phyloP scores from a whole-genome alignment of 2,888 invertebrate genomes.

The Pollenia angustigena region DNA sequence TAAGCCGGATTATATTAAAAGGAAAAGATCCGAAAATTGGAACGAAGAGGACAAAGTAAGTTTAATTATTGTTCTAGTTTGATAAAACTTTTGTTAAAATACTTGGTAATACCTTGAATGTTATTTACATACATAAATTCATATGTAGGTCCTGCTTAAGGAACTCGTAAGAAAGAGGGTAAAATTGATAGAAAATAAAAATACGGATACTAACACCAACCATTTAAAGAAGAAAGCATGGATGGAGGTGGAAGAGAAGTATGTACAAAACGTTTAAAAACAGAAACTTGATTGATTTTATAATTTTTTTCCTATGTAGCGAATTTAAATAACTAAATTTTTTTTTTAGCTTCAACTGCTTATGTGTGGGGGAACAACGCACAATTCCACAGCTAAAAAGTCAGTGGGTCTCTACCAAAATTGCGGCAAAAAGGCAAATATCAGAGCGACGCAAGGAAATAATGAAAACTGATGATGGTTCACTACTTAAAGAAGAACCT shows the following conservation, averaged over 20 bases:
- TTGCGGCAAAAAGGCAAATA: not conserved
- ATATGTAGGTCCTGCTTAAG: too few relatives aligned
- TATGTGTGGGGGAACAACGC: not conserved
- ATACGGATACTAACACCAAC: not conserved
- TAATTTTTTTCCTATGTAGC: not conserved
- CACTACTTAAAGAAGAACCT: not conserved
- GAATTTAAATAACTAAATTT: not conserved
- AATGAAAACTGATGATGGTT: too few relatives aligned
- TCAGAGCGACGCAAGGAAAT: not conserved
- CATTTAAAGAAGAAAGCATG: constrained; percentile 11
- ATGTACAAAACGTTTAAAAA: not conserved
- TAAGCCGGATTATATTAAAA: not conserved
- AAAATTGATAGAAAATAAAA: not conserved
- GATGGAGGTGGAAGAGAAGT: not conserved
- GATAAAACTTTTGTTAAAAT: too few relatives aligned
- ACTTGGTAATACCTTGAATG: too few relatives aligned
- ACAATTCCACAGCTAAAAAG: not conserved
- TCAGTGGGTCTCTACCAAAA: constrained; percentile 3
- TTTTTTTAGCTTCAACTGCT: constrained; percentile 1
- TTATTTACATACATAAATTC: too few relatives aligned
- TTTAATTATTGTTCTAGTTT: not conserved
- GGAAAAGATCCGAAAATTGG: not conserved
- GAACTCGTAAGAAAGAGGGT: not conserved
- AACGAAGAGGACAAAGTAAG: not conserved
- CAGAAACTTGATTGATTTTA: not conserved